Base-by-base conservation (phyloP, 2,888 invertebrate genomes). In the Leucoma salicis region DNA sequence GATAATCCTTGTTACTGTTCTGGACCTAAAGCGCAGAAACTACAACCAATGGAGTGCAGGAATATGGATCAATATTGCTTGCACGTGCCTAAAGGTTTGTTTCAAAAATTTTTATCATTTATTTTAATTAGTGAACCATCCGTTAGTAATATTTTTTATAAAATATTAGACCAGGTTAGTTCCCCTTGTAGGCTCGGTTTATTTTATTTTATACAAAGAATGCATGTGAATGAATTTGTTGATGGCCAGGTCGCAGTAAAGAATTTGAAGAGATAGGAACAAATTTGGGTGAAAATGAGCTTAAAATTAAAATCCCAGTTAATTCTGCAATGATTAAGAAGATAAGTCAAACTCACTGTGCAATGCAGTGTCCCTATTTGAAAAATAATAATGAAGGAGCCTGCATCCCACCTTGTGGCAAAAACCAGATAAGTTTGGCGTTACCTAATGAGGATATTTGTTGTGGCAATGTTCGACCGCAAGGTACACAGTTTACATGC, bases 241-340 rank as follows among this genome's bases (percentile, higher is more conserved):
- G 60, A 74, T 85, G 78, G 78, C 71, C 88, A 89, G 88, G 87
- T 86, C 83, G 74, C 72, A 80, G 65, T 73, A 83, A 82, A 61
- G 75, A 77, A 67, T 89, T 77, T 53, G 88, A 89, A 76, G 88
- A 89, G 67, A 82, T 89, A 77, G 87, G 86, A 63, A 75, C 82
- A 31, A 81, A 60, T 61, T 65, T 85, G 65, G 72, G 70, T 61
- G 88, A 83, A 58, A 87, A 87, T 65, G 88, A 88, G 60, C 74
- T 88, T 53, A 89, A 82, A 72, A 86, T 88, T 46, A 86, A 83
- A 76, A 80, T 89, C 36, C 88, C 87, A 42, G 85, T 80, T 28
- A 68, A 56, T 46, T 66, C 82, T 28, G 72, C 88, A 36, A 68
- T 85, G 46, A 83, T 89, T 53, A 87, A 85, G 81, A 85, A 86